These are phyloP conservation scores for Micromesistius poutassou DNA, from an alignment of 2,797 vertebrate species.

Conservation along the genomic window DNA sequence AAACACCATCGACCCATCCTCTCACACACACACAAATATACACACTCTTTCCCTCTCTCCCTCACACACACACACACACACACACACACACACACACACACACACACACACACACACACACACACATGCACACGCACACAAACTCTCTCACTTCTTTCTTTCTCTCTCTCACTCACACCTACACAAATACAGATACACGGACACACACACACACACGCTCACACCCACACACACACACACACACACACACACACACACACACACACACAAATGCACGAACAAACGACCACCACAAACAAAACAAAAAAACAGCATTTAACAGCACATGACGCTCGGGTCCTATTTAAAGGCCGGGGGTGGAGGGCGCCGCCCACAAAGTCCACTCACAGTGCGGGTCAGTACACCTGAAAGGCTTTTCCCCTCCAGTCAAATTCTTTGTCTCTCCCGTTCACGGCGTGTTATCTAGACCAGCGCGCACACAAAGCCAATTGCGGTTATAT, in stretches of 20 bases:
- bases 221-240: neutral
- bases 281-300: constrained; percentile 22
- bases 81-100: neutral
- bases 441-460: constrained; percentile 66
- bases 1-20: neutral
- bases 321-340: constrained; percentile 56
- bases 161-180: neutral
- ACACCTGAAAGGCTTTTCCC: constrained; percentile 78
- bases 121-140: neutral
- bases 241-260: constrained; percentile 6
- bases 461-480: constrained; percentile 59
- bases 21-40: neutral
- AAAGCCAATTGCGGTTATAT: constrained; percentile 72
- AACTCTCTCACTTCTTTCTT: neutral
- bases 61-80: neutral
- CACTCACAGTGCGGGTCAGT: constrained; percentile 80
- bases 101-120: neutral
- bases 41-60: neutral
- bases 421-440: constrained; percentile 77
- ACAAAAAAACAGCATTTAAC: constrained; percentile 62
- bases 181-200: neutral
- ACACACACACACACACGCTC: neutral
- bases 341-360: constrained; percentile 58
- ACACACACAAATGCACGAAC: constrained; percentile 9
- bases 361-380: constrained; percentile 66